phyloP scores from a whole-genome alignment of 2,888 invertebrate species.

The Apoda limacodes region DNA sequence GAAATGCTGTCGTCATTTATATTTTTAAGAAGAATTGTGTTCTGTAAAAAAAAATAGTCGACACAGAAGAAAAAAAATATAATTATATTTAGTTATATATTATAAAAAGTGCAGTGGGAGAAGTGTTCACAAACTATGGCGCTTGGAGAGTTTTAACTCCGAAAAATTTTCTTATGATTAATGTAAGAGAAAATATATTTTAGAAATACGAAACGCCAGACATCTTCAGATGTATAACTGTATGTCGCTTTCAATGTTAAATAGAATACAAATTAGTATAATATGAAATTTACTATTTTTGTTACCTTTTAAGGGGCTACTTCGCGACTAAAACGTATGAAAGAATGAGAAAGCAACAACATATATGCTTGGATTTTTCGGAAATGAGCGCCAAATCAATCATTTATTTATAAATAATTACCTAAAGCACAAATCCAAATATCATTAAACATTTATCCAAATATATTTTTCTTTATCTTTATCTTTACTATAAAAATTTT shows the following conservation, averaged over 20 bases:
- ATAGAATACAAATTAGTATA: slow-evolving; percentile 27
- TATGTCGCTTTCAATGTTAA: slow-evolving; percentile 63
- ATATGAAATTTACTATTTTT: too few relatives aligned
- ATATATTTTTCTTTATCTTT: too few relatives aligned
- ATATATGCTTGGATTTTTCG: slow-evolving; percentile 7
- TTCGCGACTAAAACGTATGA: slow-evolving; percentile 7
- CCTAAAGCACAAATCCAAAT: too few relatives aligned
- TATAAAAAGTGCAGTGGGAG: slow-evolving; percentile 8
- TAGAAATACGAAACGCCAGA: slow-evolving; percentile 48
- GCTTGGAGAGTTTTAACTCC: slow-evolving; percentile 28
- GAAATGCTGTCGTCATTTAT: too few relatives aligned
- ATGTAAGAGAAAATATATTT: slow-evolving; percentile 58
- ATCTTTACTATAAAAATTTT: too few relatives aligned
- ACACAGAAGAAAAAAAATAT: slow-evolving; percentile 1
- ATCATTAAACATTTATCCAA: too few relatives aligned
- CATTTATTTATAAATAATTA: too few relatives aligned
- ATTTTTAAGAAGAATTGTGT: too few relatives aligned
- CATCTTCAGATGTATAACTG: slow-evolving; percentile 49
- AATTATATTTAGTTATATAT: neutral
- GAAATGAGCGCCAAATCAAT: too few relatives aligned
- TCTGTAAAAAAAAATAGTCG: too few relatives aligned
- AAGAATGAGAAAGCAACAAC: slow-evolving; percentile 7
- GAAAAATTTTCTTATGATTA: slow-evolving; percentile 65
- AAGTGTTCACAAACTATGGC: slow-evolving; percentile 27
- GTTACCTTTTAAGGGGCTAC: too few relatives aligned